Conservation (phyloP, 2,113 vertebrate species). For the Rhegmatorhina hoffmannsi region DNA sequence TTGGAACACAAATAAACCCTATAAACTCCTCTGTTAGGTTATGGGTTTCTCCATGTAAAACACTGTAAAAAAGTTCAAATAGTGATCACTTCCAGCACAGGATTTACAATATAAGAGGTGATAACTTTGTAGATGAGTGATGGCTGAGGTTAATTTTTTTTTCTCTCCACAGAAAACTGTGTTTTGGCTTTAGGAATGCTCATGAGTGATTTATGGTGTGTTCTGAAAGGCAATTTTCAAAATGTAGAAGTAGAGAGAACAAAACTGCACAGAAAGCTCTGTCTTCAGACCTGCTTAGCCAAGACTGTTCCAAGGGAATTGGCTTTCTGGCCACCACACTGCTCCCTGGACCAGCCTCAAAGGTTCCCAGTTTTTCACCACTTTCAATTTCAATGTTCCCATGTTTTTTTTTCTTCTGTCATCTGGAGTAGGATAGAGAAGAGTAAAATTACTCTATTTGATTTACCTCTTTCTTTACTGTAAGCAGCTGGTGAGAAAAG, state of each 20-base stretch:
- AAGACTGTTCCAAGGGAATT: not conserved
- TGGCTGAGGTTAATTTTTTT: not conserved
- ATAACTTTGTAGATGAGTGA: not conserved
- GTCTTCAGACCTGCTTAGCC: not conserved
- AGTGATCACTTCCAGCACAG: not conserved
- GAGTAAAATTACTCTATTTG: not conserved
- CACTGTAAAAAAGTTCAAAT: not conserved
- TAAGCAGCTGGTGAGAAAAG: not conserved
- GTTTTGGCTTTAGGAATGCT: not conserved
- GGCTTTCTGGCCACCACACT: not conserved
- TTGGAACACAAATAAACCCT: not conserved
- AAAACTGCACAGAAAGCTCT: not conserved
- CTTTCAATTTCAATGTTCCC: not conserved
- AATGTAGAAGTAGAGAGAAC: not conserved
- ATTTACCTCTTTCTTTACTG: not conserved
- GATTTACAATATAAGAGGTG: not conserved
- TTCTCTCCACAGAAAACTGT: not conserved
- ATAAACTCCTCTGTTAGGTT: not conserved
- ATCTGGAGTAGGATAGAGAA: not conserved
- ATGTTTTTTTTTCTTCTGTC: not conserved
- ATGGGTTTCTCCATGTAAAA: not conserved
- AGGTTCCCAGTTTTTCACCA: not conserved
- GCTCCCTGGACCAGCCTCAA: constrained; percentile 8
- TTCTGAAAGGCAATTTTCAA: not conserved
- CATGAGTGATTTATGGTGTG: constrained; percentile 7